Conservation (phyloP, 2,797 vertebrate genomes). For the Protonibea diacanthus region DNA sequence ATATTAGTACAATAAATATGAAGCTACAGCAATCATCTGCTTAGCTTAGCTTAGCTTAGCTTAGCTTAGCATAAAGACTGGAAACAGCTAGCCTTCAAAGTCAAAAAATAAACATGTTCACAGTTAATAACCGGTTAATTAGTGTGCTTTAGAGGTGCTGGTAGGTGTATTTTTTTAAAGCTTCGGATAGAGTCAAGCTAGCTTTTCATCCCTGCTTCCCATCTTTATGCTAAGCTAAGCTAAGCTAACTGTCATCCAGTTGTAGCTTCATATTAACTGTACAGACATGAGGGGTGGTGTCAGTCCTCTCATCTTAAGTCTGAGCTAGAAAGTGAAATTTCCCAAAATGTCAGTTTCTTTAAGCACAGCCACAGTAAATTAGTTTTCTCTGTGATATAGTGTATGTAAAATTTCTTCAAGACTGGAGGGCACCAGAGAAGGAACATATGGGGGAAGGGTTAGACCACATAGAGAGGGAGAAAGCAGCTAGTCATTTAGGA, state of each 20-base stretch:
- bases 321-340: neutral
- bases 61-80: too few species aligned
- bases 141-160: neutral
- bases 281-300: neutral
- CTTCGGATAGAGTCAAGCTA: neutral
- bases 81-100: too few species aligned
- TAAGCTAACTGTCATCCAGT: neutral
- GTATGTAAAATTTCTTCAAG: slow-evolving; percentile 10
- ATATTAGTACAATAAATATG: too few species aligned
- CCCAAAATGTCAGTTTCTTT: neutral
- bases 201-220: neutral
- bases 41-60: too few species aligned
- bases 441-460: slow-evolving; percentile 25
- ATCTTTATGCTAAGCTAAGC: neutral
- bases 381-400: neutral
- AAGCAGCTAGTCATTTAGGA: slow-evolving; percentile 66
- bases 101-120: too few species aligned
- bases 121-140: neutral
- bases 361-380: neutral
- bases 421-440: slow-evolving; percentile 48
- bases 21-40: too few species aligned
- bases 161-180: neutral
- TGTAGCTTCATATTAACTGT: neutral
- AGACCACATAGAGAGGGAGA: slow-evolving; percentile 46
- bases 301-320: neutral